A percentile compares a stretch with the other conserved stretches of the same genome.
Conservation (phyloP, 2,888 invertebrate genomes). For the Nemoura dubitans region DNA sequence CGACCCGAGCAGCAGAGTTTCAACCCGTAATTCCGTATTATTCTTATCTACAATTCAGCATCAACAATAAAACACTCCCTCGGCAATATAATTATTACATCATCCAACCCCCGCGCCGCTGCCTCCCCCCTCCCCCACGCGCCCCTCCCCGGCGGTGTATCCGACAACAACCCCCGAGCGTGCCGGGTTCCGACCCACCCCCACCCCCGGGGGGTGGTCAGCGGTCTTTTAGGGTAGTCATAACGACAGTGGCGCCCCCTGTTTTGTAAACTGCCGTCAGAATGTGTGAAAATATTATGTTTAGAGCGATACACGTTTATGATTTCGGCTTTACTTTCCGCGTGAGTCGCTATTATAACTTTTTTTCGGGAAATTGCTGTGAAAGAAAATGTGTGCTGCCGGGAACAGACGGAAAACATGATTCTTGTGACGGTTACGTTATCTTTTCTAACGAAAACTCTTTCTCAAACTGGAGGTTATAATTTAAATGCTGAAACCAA, state of each 20-base stretch:
- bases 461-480: too few species aligned
- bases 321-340: too few species aligned
- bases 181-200: neutral
- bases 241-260: neutral
- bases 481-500: too few species aligned
- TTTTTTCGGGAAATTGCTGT: too few species aligned
- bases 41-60: constrained; percentile 12
- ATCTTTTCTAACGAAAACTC: too few species aligned
- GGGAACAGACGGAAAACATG: too few species aligned
- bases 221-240: neutral
- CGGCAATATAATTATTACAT: constrained; percentile 12
- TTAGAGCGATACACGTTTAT: too few species aligned
- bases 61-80: constrained; percentile 7
- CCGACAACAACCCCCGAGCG: constrained; percentile 7
- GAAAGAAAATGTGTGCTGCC: too few species aligned
- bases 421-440: too few species aligned
- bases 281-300: too few species aligned
- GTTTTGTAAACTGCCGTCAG: too few species aligned
- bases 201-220: neutral
- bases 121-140: neutral
- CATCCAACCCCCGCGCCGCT: neutral
- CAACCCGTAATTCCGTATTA: neutral
- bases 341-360: too few species aligned
- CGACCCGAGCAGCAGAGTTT: neutral
- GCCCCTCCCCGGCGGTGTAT: neutral